Conservation (phyloP, 1,140 invertebrate genomes). For the Glomeris maerens region DNA sequence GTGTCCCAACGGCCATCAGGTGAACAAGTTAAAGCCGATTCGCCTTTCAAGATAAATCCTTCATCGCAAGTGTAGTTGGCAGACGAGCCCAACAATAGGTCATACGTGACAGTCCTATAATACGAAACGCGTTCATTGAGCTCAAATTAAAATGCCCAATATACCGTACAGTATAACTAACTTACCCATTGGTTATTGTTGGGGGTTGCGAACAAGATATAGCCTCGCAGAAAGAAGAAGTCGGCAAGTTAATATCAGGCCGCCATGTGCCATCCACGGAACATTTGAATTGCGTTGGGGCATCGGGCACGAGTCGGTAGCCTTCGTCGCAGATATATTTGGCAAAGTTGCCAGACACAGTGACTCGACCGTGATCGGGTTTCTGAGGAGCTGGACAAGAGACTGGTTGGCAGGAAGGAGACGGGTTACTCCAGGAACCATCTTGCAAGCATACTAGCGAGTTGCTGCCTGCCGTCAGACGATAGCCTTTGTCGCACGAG, state of each 20-base stretch:
- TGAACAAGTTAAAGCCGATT: constrained; percentile 11
- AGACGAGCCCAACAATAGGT: constrained; percentile 11
- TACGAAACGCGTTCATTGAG: too few relatives aligned
- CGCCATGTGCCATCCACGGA: constrained; percentile 26
- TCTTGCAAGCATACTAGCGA: not conserved
- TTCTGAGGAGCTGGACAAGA: constrained; percentile 16
- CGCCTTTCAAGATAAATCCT: constrained; percentile 19
- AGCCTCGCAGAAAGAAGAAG: constrained; percentile 22
- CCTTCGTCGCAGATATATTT: constrained; percentile 24
- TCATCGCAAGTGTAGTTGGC: constrained; percentile 20
- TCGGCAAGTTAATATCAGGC: constrained; percentile 20
- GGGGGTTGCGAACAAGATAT: constrained; percentile 21
- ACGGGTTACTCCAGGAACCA: constrained; percentile 19
- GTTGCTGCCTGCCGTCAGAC: constrained; percentile 31
- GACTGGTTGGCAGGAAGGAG: constrained; percentile 18
- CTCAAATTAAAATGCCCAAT: too few relatives aligned
- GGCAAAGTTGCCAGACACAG: not conserved
- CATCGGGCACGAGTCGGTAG: constrained; percentile 23
- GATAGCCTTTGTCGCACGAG: constrained; percentile 37
- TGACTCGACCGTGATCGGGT: not conserved
- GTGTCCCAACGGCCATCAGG: constrained; percentile 14
- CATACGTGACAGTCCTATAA: too few relatives aligned
- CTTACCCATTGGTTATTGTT: constrained; percentile 22
- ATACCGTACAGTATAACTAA: too few relatives aligned
- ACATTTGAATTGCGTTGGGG: constrained; percentile 23